These are phyloP conservation scores for Nemurella pictetii DNA, from an alignment of 2,888 invertebrate species.

Conservation along the genomic window DNA sequence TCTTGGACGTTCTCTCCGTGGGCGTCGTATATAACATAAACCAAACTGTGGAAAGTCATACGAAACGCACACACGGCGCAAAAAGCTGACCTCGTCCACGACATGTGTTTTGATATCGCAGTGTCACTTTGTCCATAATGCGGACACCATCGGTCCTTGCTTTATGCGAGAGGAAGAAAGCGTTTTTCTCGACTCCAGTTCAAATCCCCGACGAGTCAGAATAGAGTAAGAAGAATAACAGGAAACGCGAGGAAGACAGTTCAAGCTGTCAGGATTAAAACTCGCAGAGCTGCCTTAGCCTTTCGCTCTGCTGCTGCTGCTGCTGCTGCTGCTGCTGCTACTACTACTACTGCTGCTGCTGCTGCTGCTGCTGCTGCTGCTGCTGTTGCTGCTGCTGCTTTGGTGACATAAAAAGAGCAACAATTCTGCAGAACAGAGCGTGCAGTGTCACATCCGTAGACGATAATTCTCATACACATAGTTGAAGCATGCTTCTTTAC, in stretches of 20 bases:
- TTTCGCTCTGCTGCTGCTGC: neutral
- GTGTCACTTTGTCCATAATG: neutral
- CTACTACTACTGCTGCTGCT: neutral
- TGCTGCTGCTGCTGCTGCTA: neutral
- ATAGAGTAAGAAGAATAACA: constrained; percentile 17
- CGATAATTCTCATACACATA: constrained; percentile 18
- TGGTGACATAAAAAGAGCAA: constrained; percentile 8
- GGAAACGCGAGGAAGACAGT: constrained; percentile 24
- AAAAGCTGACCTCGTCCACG: neutral
- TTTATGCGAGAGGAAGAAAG: neutral
- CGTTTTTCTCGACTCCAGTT: constrained; percentile 13
- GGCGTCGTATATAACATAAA: neutral
- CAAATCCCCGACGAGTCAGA: constrained; percentile 16
- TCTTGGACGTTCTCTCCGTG: neutral
- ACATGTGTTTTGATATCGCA: constrained; percentile 9
- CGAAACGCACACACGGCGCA: neutral
- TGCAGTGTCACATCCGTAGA: neutral
- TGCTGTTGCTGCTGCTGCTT: no score
- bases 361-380: neutral
- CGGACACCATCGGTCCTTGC: neutral
- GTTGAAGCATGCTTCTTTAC: constrained; percentile 7
- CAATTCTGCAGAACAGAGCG: neutral
- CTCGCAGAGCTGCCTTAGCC: constrained; percentile 14
- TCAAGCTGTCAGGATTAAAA: constrained; percentile 28
- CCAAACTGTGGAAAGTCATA: neutral